These are phyloP conservation scores for Melieria picta DNA, from an alignment of 2,888 invertebrate species.

Conservation along the genomic window DNA sequence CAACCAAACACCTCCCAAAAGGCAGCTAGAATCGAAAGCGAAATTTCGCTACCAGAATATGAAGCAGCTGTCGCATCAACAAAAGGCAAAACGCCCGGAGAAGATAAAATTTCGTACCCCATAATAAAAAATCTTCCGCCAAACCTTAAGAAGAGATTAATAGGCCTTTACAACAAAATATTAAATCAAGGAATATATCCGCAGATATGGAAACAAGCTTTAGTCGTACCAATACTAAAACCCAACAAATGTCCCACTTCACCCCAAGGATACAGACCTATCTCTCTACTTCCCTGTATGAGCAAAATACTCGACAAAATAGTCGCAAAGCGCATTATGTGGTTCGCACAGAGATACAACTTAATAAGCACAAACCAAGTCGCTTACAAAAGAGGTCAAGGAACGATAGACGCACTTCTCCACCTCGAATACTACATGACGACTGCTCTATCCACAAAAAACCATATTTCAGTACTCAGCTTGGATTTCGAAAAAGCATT, in stretches of 20 bases:
- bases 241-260: conserved; percentile 4
- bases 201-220: conserved; percentile 21
- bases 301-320: conserved; percentile 30
- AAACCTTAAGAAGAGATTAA: conserved; percentile 1
- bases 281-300: conserved; percentile 24
- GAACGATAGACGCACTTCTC: conserved; percentile 21
- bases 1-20: no score
- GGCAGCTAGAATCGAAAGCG: no score
- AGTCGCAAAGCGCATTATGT: conserved; percentile 49
- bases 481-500: conserved; percentile 30
- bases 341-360: conserved; percentile 26
- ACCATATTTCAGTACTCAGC: conserved; percentile 26
- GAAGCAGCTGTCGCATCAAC: background rate
- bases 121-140: conserved; percentile 15
- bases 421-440: conserved; percentile 21
- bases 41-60: background rate
- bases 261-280: conserved; percentile 15
- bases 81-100: conserved; percentile 19
- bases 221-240: conserved; percentile 15
- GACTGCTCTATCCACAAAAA: conserved; percentile 23
- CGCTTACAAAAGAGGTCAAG: conserved; percentile 22
- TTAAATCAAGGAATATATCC: conserved; percentile 14
- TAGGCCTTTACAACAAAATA: conserved; percentile 19
- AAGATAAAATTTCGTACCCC: conserved; percentile 18
- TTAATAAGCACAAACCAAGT: conserved; percentile 23